Evolutionary conservation across 2,888 invertebrate species (phyloP).

Genomic region (Strigamia transsilvanica): DNA sequence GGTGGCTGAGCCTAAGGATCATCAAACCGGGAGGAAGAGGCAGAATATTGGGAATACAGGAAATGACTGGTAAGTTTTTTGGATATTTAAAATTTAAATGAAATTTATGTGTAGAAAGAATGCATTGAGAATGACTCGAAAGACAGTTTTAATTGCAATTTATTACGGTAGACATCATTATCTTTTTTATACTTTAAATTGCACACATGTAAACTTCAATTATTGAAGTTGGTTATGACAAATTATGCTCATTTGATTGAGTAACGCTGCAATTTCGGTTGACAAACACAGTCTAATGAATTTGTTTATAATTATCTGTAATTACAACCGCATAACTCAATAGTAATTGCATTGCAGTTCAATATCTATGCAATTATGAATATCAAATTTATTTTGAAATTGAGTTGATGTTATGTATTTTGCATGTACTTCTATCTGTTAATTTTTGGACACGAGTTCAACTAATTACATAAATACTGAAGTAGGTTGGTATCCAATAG

Average conservation of each 20-base stretch:
- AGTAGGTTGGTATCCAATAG: background rate
- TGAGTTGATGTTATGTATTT: background rate
- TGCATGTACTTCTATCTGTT: background rate
- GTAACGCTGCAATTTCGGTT: background rate
- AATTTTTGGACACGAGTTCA: background rate
- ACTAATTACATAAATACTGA: background rate
- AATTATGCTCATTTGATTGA: conserved; percentile 9
- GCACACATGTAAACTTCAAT: background rate
- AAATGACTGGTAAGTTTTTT: conserved; percentile 71
- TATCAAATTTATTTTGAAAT: background rate
- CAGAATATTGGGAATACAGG: conserved; percentile 74
- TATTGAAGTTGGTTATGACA: background rate
- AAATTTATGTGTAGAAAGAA: background rate
- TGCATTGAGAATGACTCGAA: background rate
- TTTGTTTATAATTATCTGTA: conserved; percentile 15
- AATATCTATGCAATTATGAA: background rate
- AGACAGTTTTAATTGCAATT: background rate
- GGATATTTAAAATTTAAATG: background rate
- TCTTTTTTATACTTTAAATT: background rate
- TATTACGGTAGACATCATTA: background rate
- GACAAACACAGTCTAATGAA: background rate
- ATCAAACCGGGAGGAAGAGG: conserved; percentile 74
- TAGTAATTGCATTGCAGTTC: background rate
- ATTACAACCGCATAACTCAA: background rate
- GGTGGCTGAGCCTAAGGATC: conserved; percentile 79